Base-by-base conservation (phyloP, 2,888 invertebrate species). In the Cataglyphis albicans region DNA sequence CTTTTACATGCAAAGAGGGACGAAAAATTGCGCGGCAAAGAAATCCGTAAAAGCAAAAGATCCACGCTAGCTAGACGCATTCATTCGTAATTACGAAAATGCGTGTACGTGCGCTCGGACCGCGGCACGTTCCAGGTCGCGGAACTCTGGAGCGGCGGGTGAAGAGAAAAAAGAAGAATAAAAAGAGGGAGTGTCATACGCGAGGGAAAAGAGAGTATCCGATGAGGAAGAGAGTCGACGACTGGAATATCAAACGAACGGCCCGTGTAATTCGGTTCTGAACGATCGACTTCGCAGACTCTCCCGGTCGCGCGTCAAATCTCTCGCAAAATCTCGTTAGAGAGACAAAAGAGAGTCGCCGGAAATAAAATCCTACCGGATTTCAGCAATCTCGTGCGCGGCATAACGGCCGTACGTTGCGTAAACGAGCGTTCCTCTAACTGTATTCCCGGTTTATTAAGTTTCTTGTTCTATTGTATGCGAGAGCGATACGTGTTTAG, bases 291-390 rank as follows among this genome's bases (percentile, higher is more conserved):
- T 91, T 90, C 89, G 83, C 89, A 44, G 78, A 67, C 74, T 82
- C 80, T 41, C 61, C 5, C 64, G 81, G 74, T 80, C 72, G 83
- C 89, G 88, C 87, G 92, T 83, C 90, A 93, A 93, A 93, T 93
- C 93, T 92, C 89, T 91, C 89, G 91, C 92, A 82, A 93, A 93
- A 93, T 89, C 88, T 92, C 82, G 91, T 92, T 92, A 93, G 70
- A 76, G 84, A 48, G 59, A 76, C 83, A 59, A 57, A 72, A 82
- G 65, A 75, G 76, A 81, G 61, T 57, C 75, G 65, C 61, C 63
- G 83, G 82, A 83, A 74, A 84, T 44, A 57, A 65, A 82, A 87
- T 86, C 76, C 72, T 76, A 2, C 29, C 65, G 65, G 65, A 78
- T 78, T 78, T 78, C 81, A 73, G 75, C 38, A 75, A 81, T 32